These are phyloP conservation scores for Acrossocheilus fasciatus DNA, from an alignment of 2,797 vertebrate species.

Conservation along the genomic window DNA sequence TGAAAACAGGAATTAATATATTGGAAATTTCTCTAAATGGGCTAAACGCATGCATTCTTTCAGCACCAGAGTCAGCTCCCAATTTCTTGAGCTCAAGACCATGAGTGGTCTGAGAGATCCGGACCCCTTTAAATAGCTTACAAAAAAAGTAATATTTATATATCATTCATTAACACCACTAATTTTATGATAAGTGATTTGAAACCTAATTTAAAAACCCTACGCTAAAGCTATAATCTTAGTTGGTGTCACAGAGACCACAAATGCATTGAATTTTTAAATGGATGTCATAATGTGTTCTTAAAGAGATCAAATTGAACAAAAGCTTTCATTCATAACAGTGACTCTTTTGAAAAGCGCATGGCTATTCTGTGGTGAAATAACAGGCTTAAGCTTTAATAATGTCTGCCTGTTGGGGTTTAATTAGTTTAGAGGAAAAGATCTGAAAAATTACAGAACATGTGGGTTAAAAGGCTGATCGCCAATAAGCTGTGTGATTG, in stretches of 20 bases:
- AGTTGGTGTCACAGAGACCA: background rate
- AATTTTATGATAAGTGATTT: background rate
- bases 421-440: conserved; percentile 13
- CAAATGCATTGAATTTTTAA: background rate
- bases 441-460: conserved; percentile 20
- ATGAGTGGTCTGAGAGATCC: too few relatives aligned
- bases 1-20: background rate
- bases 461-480: conserved; percentile 26
- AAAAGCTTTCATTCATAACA: background rate
- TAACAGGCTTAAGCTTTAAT: background rate
- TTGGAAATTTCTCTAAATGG: background rate
- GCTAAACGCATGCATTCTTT: background rate
- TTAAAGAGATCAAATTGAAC: background rate
- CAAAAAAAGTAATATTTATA: too few relatives aligned
- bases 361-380: background rate
- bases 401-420: background rate
- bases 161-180: background rate
- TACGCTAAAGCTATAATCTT: background rate
- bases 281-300: background rate
- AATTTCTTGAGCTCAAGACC: background rate
- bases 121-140: too few relatives aligned
- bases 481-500: conserved; percentile 29
- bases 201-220: background rate
- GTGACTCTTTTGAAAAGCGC: background rate
- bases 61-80: conserved; percentile 33